Percentiles rank a stretch among this genome's conserved stretches.
These are phyloP conservation scores for Brachyistius frenatus DNA, from an alignment of 2,113 vertebrate species.

Conservation along the genomic window DNA sequence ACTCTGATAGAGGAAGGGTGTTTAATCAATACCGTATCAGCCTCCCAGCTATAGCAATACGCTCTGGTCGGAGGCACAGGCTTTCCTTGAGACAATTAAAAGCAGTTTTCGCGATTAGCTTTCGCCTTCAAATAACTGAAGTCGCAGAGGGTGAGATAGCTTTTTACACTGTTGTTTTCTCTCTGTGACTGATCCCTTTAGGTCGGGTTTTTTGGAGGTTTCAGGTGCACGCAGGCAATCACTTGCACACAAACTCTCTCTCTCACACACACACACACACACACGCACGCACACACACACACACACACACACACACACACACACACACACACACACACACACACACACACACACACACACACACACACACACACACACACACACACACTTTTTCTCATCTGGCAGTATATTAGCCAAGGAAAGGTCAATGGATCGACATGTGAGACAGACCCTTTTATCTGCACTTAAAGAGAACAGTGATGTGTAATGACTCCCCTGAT, in stretches of 20 bases:
- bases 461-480: slow-evolving; percentile 68
- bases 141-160: slow-evolving; percentile 43
- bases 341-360: too few relatives aligned
- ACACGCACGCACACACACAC: too few relatives aligned
- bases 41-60: slow-evolving; percentile 15
- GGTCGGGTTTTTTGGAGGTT: slow-evolving; percentile 50
- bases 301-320: background rate
- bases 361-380: background rate
- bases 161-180: slow-evolving; percentile 44
- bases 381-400: slow-evolving; percentile 25
- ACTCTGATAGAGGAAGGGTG: slow-evolving; percentile 44
- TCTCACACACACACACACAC: too few relatives aligned
- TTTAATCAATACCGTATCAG: slow-evolving; percentile 73
- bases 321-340: background rate
- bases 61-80: slow-evolving; percentile 3
- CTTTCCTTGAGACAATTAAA: slow-evolving; percentile 58
- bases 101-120: slow-evolving; percentile 41
- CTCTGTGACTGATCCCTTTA: slow-evolving; percentile 30
- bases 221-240: background rate
- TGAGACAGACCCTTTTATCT: slow-evolving; percentile 67
- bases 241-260: too few relatives aligned
- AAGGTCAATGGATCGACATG: slow-evolving; percentile 65
- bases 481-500: slow-evolving; percentile 70
- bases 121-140: slow-evolving; percentile 49
- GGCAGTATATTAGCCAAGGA: slow-evolving; percentile 51